Evolutionary conservation across 2,113 vertebrate species (phyloP), one percentile per base, ranked within the genome.

Genomic region (Reinhardtius hippoglossoides): DNA sequence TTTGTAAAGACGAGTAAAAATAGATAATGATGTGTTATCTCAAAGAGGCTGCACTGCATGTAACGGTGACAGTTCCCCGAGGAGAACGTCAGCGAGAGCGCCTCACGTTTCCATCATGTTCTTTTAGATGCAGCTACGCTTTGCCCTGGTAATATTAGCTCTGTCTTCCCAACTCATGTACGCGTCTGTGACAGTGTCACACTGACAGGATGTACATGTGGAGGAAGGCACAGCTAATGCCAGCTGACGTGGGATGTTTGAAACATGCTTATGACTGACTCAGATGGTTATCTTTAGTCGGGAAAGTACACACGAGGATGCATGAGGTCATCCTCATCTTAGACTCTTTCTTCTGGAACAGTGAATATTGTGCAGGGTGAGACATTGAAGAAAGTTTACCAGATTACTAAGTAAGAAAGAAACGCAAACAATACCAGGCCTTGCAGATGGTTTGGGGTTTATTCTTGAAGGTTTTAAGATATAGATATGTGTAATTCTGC

Each of bases 1-100:
- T 66, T 18, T 15, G 55, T 44, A 58, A 75, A 80, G 80, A 40
- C 46, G 48, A 57, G 86, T 88, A 61, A 79, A 89, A 89, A 90
- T 89, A 91, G 90, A 86, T 83, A 78, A 85, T 81, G 59, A 87
- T 76, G 89, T 82, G 87, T 92, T 82, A 88, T 87, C 73, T 78
- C 77, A 63, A 62, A 9, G 71, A 68, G 81, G 61, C 72, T 58
- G 79, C 65, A 69, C 68, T 66, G 71, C 67, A 56, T 59, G 73
- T 72, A 75, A 56, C 10, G 2, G 65, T 76, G 73, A 70, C 52
- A 72, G 55, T 62, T 59, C 61, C 57, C 63, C 27, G 35, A 61
- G 27, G 65, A 60, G 10, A 76, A 63, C 56, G 72, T 85, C 81
- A 82, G 76, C 10, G 13, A 24, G 55, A 42, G 80, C 61, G 80